Conservation (phyloP, 2,113 vertebrate species). For the Tetrao urogallus region DNA sequence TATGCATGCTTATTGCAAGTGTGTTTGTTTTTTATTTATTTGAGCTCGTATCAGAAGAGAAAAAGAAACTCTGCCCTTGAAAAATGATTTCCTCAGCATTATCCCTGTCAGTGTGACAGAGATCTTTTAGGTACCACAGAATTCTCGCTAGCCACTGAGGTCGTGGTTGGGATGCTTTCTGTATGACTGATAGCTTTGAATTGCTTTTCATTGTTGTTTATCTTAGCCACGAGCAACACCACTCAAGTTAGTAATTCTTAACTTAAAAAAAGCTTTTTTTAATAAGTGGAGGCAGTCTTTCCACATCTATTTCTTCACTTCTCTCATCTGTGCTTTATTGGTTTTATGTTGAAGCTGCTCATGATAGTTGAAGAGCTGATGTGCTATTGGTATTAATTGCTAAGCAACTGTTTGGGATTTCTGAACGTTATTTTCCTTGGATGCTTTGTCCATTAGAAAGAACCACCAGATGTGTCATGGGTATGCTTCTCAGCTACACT, state of each 20-base stretch:
- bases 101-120: background rate
- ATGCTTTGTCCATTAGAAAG: background rate
- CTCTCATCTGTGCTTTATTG: background rate
- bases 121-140: background rate
- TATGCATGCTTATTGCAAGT: background rate
- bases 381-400: background rate
- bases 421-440: background rate
- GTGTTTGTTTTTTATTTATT: background rate
- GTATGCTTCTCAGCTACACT: background rate
- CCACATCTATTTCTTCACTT: background rate
- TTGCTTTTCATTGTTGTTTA: background rate
- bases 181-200: background rate
- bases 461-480: background rate
- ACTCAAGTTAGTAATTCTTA: background rate
- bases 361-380: background rate
- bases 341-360: background rate
- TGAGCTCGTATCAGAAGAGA: background rate
- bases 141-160: background rate
- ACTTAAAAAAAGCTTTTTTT: background rate
- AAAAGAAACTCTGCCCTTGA: background rate
- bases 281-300: background rate
- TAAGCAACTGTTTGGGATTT: background rate
- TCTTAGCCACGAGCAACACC: background rate
- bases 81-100: background rate
- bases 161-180: background rate